Evolutionary conservation across 2,113 vertebrate genomes (phyloP).

Genomic region (Lycaon pictus): DNA sequence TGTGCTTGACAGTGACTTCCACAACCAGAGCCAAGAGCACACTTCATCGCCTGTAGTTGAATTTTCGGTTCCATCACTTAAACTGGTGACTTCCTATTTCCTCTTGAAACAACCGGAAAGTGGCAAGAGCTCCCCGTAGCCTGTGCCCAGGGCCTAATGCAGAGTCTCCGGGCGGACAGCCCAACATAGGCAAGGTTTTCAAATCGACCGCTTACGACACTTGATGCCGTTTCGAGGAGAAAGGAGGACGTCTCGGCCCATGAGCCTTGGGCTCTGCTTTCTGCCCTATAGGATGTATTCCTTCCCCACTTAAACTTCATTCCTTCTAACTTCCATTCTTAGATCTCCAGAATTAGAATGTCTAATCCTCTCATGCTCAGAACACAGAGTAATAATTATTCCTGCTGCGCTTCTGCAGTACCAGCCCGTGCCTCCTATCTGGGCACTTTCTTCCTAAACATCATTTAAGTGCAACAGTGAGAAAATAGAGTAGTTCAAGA

Average conservation of each 20-base stretch:
- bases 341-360: constrained; percentile 65
- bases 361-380: constrained; percentile 52
- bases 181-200: neutral
- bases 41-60: constrained; percentile 5
- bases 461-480: constrained; percentile 47
- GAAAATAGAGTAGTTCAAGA: constrained; percentile 53
- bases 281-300: neutral
- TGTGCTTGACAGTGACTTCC: constrained; percentile 38
- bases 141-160: neutral
- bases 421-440: neutral
- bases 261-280: constrained; percentile 26
- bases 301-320: neutral
- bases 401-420: neutral
- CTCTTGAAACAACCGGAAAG: neutral
- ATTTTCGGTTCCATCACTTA: constrained; percentile 22
- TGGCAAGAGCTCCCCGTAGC: neutral
- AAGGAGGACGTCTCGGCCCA: neutral
- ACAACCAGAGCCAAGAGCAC: neutral
- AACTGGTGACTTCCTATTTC: constrained; percentile 43
- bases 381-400: constrained; percentile 72
- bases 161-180: neutral
- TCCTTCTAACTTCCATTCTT: constrained; percentile 47
- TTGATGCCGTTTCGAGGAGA: neutral
- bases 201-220: neutral
- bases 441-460: constrained; percentile 41